phyloP scores from a whole-genome alignment of 2,797 vertebrate species.

The Lacerta viridis region DNA sequence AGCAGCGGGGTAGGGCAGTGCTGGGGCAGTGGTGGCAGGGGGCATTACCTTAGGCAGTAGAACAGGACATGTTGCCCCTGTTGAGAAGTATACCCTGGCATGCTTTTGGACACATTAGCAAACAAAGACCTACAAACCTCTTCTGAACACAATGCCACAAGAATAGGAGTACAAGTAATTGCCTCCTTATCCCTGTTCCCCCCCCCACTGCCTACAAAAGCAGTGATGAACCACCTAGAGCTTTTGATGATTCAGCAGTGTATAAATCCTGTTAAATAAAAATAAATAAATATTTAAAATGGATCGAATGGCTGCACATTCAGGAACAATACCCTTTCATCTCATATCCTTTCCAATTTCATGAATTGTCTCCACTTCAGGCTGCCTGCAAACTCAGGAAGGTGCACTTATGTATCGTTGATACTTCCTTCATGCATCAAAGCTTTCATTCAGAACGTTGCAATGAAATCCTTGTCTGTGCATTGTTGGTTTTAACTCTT shows the following conservation, averaged over 20 bases:
- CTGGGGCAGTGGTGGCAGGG: not conserved
- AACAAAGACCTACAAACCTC: not conserved
- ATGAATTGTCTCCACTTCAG: not conserved
- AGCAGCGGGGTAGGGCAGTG: not conserved
- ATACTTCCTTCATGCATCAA: not conserved
- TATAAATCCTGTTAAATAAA: too few species aligned
- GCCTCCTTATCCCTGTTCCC: not conserved
- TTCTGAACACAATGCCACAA: not conserved
- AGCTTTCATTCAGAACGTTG: not conserved
- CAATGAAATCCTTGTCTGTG: not conserved
- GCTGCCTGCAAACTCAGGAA: not conserved
- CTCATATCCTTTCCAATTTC: not conserved
- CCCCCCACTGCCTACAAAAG: not conserved
- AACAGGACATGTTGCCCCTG: too few species aligned
- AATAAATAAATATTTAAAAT: too few species aligned
- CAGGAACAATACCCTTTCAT: not conserved
- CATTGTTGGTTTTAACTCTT: not conserved
- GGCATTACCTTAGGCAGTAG: too few species aligned
- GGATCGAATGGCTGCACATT: not conserved
- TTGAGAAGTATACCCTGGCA: too few species aligned
- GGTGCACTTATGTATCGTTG: not conserved
- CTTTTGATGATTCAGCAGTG: too few species aligned
- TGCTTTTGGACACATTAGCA: not conserved
- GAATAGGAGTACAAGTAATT: not conserved
- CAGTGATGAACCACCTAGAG: too few species aligned